Percentiles rank a stretch among this genome's conserved stretches.
Evolutionary conservation across 2,797 vertebrate species (phyloP).

Genomic region (Malacoraja senta): DNA sequence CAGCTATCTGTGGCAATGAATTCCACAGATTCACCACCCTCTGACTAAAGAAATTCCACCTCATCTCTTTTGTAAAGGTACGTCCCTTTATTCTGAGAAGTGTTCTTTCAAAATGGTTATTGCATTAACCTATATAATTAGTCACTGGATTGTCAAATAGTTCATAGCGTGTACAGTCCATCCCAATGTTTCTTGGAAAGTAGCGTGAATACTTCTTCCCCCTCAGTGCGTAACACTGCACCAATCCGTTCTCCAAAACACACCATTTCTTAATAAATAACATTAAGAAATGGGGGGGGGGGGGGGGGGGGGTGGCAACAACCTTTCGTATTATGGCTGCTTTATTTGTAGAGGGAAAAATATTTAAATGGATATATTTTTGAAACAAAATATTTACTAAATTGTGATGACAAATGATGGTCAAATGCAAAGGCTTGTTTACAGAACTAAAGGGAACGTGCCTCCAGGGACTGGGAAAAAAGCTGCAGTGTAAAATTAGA

Average conservation of each 20-base stretch:
- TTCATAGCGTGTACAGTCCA: background rate
- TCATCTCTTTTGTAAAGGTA: no score
- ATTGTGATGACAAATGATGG: background rate
- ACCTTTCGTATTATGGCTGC: background rate
- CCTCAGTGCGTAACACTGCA: background rate
- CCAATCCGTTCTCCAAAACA: background rate
- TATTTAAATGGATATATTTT: background rate
- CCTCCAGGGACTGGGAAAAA: background rate
- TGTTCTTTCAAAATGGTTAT: background rate
- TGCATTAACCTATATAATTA: background rate
- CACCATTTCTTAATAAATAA: background rate
- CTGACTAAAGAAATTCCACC: no score
- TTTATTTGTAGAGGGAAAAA: background rate
- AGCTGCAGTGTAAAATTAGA: background rate
- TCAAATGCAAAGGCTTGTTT: background rate
- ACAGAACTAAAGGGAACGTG: background rate
- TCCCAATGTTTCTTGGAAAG: background rate
- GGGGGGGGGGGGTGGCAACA: no score
- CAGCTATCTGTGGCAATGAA: no score
- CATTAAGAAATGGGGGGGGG: no score
- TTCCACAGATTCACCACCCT: no score
- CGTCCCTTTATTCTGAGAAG: background rate
- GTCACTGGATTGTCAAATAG: background rate
- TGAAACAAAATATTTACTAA: background rate
- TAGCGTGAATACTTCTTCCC: background rate